phyloP scores from a whole-genome alignment of 2,113 vertebrate genomes.

The Rhinichthys klamathensis region DNA sequence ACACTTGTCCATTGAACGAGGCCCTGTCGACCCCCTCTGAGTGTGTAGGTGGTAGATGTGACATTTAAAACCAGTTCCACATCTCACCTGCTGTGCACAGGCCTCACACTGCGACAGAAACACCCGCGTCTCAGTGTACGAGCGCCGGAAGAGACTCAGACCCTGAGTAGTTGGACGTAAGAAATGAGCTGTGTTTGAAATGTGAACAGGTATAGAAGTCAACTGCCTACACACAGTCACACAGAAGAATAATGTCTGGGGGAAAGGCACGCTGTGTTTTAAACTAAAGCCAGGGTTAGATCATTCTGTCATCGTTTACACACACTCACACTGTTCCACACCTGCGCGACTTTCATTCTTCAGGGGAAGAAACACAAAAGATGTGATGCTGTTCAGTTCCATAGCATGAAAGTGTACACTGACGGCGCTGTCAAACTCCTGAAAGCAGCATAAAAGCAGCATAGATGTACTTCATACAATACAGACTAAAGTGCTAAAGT shows the following conservation, averaged over 20 bases:
- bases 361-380: not conserved
- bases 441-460: not conserved
- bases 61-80: conserved; percentile 57
- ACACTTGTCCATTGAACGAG: conserved; percentile 21
- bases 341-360: not conserved
- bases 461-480: not conserved
- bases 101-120: conserved; percentile 37
- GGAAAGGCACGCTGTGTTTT: not conserved
- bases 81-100: conserved; percentile 57
- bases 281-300: not conserved
- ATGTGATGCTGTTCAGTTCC: not conserved
- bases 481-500: not conserved
- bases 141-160: not conserved
- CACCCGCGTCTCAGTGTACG: conserved; percentile 6
- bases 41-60: conserved; percentile 53
- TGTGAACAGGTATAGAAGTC: not conserved
- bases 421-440: not conserved
- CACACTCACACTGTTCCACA: not conserved
- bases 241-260: not conserved
- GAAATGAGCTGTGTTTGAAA: conserved; percentile 3
- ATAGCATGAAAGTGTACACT: not conserved
- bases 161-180: too few species aligned
- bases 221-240: not conserved
- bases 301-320: not conserved
- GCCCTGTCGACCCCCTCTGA: conserved; percentile 39